Evolutionary conservation across 2,888 invertebrate genomes (phyloP).

Genomic region (Zygaena filipendulae): DNA sequence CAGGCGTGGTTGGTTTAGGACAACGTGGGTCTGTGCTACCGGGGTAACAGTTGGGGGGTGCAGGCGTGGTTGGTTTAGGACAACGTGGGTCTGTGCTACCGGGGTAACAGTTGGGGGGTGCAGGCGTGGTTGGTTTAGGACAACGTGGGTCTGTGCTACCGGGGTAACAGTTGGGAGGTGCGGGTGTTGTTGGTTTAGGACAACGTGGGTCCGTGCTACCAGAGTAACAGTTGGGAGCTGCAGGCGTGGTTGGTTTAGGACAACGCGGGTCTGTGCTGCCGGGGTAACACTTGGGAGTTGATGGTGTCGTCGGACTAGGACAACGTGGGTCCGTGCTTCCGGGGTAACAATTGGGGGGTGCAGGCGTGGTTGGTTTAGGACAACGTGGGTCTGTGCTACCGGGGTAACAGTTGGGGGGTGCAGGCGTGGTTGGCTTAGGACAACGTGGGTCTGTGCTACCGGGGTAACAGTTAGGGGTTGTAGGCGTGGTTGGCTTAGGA

Average conservation of each 20-base stretch:
- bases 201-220: constrained; percentile 28
- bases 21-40: constrained; percentile 23
- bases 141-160: constrained; percentile 28
- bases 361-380: constrained; percentile 20
- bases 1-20: constrained; percentile 25
- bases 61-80: constrained; percentile 26
- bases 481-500: constrained; percentile 7
- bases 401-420: constrained; percentile 21
- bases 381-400: constrained; percentile 18
- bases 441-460: constrained; percentile 25
- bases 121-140: constrained; percentile 21
- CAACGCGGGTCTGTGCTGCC: constrained; percentile 21
- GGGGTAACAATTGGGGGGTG: constrained; percentile 18
- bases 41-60: constrained; percentile 24
- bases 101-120: constrained; percentile 21
- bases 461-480: constrained; percentile 14
- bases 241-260: constrained; percentile 21
- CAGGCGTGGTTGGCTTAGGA: constrained; percentile 16
- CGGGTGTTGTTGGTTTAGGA: constrained; percentile 23
- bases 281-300: constrained; percentile 20
- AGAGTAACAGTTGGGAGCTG: constrained; percentile 21
- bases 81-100: constrained; percentile 19
- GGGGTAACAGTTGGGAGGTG: constrained; percentile 26
- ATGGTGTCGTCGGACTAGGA: constrained; percentile 12
- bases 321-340: constrained; percentile 20